phyloP scores from a whole-genome alignment of 2,797 vertebrate species.

The Eleutherodactylus coqui region DNA sequence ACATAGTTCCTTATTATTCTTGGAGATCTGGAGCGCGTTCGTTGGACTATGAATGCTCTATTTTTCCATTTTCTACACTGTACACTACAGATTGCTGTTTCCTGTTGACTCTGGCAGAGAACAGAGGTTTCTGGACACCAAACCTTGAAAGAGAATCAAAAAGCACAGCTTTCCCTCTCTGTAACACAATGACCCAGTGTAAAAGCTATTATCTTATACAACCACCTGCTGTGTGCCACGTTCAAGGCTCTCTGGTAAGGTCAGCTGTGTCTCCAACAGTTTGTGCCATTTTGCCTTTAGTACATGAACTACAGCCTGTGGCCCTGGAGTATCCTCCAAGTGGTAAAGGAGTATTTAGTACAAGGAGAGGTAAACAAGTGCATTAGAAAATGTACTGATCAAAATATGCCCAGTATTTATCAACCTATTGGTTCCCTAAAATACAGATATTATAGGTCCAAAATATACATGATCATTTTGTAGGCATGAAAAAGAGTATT shows the following conservation, averaged over 20 bases:
- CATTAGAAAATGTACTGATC: neutral
- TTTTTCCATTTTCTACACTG: slow-evolving; percentile 14
- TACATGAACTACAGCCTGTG: neutral
- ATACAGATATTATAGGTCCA: neutral
- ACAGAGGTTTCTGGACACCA: slow-evolving; percentile 14
- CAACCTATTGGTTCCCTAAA: neutral
- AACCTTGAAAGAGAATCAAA: slow-evolving; percentile 48
- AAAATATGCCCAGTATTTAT: neutral
- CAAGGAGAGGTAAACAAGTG: neutral
- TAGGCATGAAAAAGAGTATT: neutral
- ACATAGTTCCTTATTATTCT: neutral
- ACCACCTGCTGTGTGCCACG: slow-evolving; percentile 22
- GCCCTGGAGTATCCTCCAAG: neutral
- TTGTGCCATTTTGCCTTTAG: neutral
- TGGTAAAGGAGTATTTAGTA: neutral
- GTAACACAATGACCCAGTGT: slow-evolving; percentile 38
- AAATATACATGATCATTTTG: neutral
- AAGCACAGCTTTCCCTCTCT: neutral
- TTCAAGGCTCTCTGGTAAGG: neutral
- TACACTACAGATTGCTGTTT: slow-evolving; percentile 32
- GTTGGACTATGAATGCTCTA: neutral
- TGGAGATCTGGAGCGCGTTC: neutral
- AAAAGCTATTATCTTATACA: slow-evolving; percentile 11
- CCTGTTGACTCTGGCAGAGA: slow-evolving; percentile 42
- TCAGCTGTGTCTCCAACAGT: neutral